Evolutionary conservation across 2,797 vertebrate genomes (phyloP), one percentile per base, ranked within the genome.

Genomic region (Danio tinwini): DNA sequence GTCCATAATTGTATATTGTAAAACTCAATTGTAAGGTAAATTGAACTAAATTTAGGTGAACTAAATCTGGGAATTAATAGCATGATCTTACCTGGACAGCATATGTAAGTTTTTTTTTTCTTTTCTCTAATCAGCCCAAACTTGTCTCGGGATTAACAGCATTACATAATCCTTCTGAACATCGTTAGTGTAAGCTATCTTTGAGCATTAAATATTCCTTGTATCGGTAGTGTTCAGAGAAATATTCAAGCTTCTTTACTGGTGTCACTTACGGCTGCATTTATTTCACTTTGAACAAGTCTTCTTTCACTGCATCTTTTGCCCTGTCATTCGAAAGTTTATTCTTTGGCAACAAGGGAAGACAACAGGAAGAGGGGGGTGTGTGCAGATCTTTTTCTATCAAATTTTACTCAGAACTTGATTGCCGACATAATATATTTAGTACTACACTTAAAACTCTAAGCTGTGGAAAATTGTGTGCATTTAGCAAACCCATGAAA

Each of bases 331-430:
- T 68, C 8, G 69, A 69, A 52, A 52, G 1, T 10, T 1, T n/a
- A 3, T 5, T 39, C 29, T 68, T n/a, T 52, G 5, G 47, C 47
- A 39, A 69, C 14, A 69, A n/a, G 5, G 1, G 1, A 3, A 29
- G 64, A 29, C 13, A 39, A 1, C 47, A 69, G 65, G 65, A 69
- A 69, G 16, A 12, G 29, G 47, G 21, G 37, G 65, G 65, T 65
- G 7, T 4, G 7, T 37, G 19, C 19, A 37, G 0, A 16, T 29
- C 29, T 11, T 19, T 12, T 5, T 10, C 12, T 37, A 44, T 40
- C 3, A 10, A 13, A 72, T 3, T 13, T 14, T 65, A 6, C 44
- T 6, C 5, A 19, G 40, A 13, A 21, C 17, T 21, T 56, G 42
- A 17, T 55, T 4, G 19, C 63, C 6, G 5, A 37, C 19, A 14